Evolutionary conservation across 2,888 invertebrate species (phyloP).

Genomic region (Pyrrhosoma nymphula): DNA sequence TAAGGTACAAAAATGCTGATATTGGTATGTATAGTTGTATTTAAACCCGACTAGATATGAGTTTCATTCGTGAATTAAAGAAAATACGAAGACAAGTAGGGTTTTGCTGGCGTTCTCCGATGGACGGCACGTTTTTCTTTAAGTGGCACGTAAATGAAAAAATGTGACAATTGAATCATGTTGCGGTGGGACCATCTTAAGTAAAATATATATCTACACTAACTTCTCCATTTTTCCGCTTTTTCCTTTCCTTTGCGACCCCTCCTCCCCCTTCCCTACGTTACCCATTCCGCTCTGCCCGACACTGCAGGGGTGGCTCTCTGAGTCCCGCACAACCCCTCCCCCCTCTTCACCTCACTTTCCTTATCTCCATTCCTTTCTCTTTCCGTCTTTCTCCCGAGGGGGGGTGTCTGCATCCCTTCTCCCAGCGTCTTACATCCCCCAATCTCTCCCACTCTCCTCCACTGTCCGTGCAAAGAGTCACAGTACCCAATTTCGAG

Average conservation of each 20-base stretch:
- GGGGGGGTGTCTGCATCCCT: neutral
- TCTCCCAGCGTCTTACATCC: neutral
- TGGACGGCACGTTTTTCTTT: too few relatives aligned
- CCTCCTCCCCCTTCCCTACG: neutral
- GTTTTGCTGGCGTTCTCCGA: too few relatives aligned
- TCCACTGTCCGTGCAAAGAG: neutral
- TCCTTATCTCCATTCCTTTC: neutral
- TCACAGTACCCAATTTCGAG: neutral
- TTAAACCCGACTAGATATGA: too few relatives aligned
- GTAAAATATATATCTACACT: too few relatives aligned
- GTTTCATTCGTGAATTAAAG: too few relatives aligned
- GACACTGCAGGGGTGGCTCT: neutral
- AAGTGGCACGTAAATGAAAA: too few relatives aligned
- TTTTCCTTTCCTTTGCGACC: neutral
- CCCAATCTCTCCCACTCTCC: neutral
- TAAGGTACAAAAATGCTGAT: too few relatives aligned
- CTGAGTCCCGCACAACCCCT: neutral
- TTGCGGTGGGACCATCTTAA: too few relatives aligned
- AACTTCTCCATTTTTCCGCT: too few relatives aligned
- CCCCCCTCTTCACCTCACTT: neutral
- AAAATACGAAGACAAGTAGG: too few relatives aligned
- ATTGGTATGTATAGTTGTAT: too few relatives aligned
- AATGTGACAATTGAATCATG: neutral
- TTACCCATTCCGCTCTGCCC: neutral
- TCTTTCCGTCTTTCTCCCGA: slow-evolving; percentile 12